phyloP scores from a whole-genome alignment of 2,888 invertebrate species.

The Adineta ricciae region DNA sequence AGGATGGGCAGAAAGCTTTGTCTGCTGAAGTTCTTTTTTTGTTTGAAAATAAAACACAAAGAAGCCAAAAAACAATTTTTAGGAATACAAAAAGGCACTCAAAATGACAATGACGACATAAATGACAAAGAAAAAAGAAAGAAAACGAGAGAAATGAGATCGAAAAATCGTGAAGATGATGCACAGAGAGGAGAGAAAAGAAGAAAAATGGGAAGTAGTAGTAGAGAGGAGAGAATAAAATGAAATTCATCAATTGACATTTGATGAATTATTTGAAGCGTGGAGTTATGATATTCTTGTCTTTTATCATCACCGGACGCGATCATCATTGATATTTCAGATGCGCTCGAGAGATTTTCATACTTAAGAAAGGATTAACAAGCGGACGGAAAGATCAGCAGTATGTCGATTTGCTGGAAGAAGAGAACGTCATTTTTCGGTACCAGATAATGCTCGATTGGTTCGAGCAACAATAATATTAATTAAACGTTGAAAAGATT shows the following conservation, averaged over 20 bases:
- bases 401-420: neutral
- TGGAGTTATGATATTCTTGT: neutral
- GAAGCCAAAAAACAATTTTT: neutral
- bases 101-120: neutral
- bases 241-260: neutral
- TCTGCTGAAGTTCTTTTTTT: neutral
- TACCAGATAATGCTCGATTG: neutral
- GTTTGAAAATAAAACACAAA: conserved; percentile 4
- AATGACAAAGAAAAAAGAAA: neutral
- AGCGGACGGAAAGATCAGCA: conserved; percentile 9
- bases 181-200: neutral
- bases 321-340: neutral
- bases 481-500: neutral
- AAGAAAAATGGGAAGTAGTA: neutral
- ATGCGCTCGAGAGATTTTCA: neutral
- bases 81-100: conserved; percentile 4
- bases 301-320: neutral
- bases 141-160: neutral
- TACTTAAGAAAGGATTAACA: neutral
- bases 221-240: no score
- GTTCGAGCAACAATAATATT: conserved; percentile 14
- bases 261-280: neutral
- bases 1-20: neutral
- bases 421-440: neutral
- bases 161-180: neutral